These are phyloP conservation scores for Herminia tarsipennalis DNA, from an alignment of 2,888 invertebrate genomes.

Conservation along the genomic window DNA sequence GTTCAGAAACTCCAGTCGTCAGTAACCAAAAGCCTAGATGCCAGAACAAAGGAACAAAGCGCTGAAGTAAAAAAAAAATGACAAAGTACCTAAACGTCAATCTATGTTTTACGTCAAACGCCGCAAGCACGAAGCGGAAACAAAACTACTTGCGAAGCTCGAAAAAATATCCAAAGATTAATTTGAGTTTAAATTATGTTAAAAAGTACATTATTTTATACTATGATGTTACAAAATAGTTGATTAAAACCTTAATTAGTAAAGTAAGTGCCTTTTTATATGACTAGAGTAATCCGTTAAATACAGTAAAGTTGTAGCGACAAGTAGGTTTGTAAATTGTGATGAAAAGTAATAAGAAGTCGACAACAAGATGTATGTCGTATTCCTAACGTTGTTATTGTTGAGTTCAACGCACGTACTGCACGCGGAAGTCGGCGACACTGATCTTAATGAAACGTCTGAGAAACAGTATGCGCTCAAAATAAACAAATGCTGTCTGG, in stretches of 20 bases:
- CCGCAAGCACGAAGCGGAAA: too few relatives aligned
- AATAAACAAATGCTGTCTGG: slow-evolving; percentile 93
- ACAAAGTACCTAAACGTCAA: too few relatives aligned
- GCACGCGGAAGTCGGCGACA: slow-evolving; percentile 59
- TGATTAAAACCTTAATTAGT: slow-evolving; percentile 2
- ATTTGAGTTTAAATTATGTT: too few relatives aligned
- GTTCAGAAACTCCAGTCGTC: too few relatives aligned
- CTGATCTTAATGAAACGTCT: slow-evolving; percentile 79
- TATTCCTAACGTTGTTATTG: slow-evolving; percentile 63
- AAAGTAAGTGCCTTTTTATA: slow-evolving; percentile 25
- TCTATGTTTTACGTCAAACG: too few relatives aligned
- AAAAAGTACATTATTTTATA: slow-evolving; percentile 3
- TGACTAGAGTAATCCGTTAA: slow-evolving; percentile 24
- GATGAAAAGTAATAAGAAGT: slow-evolving; percentile 32
- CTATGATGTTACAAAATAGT: slow-evolving; percentile 14
- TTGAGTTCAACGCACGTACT: slow-evolving; percentile 48
- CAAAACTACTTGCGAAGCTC: too few relatives aligned
- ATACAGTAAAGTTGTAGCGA: slow-evolving; percentile 4
- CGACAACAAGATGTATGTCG: slow-evolving; percentile 47
- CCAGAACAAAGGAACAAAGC: too few relatives aligned
- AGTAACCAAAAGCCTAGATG: too few relatives aligned
- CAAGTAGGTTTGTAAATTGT: slow-evolving; percentile 25
- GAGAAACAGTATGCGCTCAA: slow-evolving; percentile 79
- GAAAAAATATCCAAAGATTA: too few relatives aligned
- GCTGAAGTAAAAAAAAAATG: too few relatives aligned